Percentiles rank a stretch among this genome's conserved stretches.
These are phyloP conservation scores for Camponotus pennsylvanicus DNA, from an alignment of 1,140 invertebrate species.

Conservation along the genomic window DNA sequence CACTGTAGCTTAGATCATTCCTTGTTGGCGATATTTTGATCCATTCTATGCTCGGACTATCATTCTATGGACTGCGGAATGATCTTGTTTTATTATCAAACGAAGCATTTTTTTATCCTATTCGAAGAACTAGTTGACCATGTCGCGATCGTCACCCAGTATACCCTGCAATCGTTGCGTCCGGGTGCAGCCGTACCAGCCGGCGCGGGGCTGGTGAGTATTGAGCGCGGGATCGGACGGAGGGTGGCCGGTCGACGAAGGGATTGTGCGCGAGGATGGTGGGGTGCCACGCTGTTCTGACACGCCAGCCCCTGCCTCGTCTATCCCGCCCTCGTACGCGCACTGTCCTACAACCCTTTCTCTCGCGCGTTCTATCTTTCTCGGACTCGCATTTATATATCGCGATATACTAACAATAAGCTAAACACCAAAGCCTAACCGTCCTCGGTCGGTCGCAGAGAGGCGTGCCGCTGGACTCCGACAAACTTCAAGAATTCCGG, in stretches of 20 bases:
- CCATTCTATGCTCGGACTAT: not conserved
- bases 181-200: conserved; percentile 61
- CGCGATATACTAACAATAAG: not conserved
- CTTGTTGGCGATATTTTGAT: not conserved
- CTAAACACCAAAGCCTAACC: conserved; percentile 32
- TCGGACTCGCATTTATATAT: conserved; percentile 41
- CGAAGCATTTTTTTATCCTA: not conserved
- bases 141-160: conserved; percentile 61
- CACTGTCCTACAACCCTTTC: conserved; percentile 57
- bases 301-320: conserved; percentile 36
- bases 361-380: not conserved
- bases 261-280: conserved; percentile 57
- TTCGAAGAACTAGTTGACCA: conserved; percentile 26
- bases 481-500: not conserved
- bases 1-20: not conserved
- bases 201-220: conserved; percentile 63
- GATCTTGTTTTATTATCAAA: not conserved
- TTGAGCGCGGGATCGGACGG: conserved; percentile 64
- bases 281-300: conserved; percentile 55
- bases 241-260: conserved; percentile 60
- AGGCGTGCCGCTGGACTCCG: not conserved
- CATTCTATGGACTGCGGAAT: too few relatives aligned
- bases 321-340: conserved; percentile 27
- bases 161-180: conserved; percentile 58
- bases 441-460: conserved; percentile 18